Base-by-base conservation (phyloP, 2,113 vertebrate species). In the Labeo catla region DNA sequence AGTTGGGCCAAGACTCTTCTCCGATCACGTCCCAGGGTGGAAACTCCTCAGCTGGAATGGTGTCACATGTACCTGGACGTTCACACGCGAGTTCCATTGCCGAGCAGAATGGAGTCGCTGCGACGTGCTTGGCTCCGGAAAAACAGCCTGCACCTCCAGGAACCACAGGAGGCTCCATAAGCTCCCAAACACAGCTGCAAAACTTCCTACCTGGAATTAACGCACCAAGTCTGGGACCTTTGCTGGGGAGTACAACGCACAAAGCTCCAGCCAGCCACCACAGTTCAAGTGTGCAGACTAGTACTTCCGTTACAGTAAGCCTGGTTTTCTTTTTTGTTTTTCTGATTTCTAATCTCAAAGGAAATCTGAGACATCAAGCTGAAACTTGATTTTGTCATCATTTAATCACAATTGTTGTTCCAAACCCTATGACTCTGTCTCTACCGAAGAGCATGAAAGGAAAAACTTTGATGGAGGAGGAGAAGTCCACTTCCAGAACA, bases 41-140 rank as follows among this genome's bases (percentile, higher is more conserved):
- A 6, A 91, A 94, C 4, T 93, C 95, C 9, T 93, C 94, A 77
- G 88, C 95, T 87, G 96, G 96, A 80, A 81, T 95, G 89, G 88
- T 97, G 87, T 94, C 97, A 0, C 97, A 96, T 93, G 94, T 97
- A 63, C 94, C 97, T 7, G 93, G 65, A 52, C 96, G 96, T 88
- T 92, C 91, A 72, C 16, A 93, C 0, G 86, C 88, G 1, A 12
- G 93, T 93, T 16, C 91, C 8, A 83, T 3, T 72, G 92, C 21
- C 92, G 95, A 95, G 28, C 95, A 91, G 39, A 93, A 87, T 47
- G 91, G 45, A 1, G 1, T 91, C 50, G 23, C 86, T 21, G 85
- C 87, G 49, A 81, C 93, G 0, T 78, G 86, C 74, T 74, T 86
- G 81, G 83, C 86, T 61, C 84, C 61, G 50, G 96, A 98, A 57